Conservation (phyloP, 92 coral and sea anemone species). For the Bergia sp. region DNA sequence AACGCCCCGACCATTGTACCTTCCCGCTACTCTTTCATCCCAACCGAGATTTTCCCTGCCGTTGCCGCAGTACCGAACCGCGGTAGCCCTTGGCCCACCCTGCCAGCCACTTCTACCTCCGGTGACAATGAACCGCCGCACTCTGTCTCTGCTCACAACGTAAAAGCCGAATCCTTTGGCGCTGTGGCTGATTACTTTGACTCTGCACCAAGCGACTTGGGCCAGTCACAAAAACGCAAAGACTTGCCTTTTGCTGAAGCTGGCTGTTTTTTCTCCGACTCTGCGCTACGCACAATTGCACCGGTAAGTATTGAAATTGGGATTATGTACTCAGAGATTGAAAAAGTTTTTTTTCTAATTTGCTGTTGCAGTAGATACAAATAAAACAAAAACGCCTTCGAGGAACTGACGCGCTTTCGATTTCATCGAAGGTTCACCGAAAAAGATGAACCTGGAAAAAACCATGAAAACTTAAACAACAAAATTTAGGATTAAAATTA, state of each 20-base stretch:
- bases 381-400: too few relatives aligned
- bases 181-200: conserved; percentile 29
- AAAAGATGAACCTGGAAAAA: too few relatives aligned
- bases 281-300: conserved; percentile 10
- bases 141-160: not conserved
- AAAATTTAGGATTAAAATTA: too few relatives aligned
- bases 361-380: too few relatives aligned
- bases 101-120: not conserved
- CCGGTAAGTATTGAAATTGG: not conserved
- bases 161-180: not conserved
- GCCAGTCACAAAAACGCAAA: not conserved
- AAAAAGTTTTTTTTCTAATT: too few relatives aligned
- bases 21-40: conserved; percentile 16
- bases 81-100: not conserved
- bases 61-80: not conserved
- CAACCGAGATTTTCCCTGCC: conserved; percentile 14
- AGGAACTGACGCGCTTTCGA: too few relatives aligned
- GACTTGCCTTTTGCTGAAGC: conserved; percentile 12
- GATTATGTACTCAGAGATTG: not conserved
- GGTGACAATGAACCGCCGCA: not conserved
- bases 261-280: not conserved
- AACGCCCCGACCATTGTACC: conserved; percentile 40
- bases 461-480: too few relatives aligned
- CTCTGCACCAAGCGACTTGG: conserved; percentile 34
- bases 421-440: too few relatives aligned